phyloP scores from a whole-genome alignment of 1,140 invertebrate species.

The Bilobella aurantiaca region DNA sequence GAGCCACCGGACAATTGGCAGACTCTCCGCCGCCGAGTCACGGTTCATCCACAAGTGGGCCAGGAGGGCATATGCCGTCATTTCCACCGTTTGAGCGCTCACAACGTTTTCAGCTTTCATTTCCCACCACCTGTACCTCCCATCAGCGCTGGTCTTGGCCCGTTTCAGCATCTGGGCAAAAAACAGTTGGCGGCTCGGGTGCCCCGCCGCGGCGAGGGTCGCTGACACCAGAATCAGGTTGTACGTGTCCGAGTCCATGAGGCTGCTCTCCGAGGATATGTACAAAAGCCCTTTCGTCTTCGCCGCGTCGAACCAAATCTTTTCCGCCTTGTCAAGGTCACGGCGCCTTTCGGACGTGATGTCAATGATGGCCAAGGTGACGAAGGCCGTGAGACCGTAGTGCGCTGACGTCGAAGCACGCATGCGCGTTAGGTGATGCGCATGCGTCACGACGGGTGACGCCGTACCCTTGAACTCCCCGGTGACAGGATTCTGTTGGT shows the following conservation, averaged over 20 bases:
- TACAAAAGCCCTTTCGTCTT: neutral
- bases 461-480: neutral
- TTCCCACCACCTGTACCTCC: slow-evolving; percentile 40
- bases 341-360: neutral
- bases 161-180: neutral
- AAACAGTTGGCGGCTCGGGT: slow-evolving; percentile 38
- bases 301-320: neutral
- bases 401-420: slow-evolving; percentile 52
- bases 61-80: slow-evolving; percentile 70
- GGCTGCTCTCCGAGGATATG: slow-evolving; percentile 4
- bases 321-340: neutral
- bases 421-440: slow-evolving; percentile 16
- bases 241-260: slow-evolving; percentile 46
- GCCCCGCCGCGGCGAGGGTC: slow-evolving; percentile 45
- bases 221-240: slow-evolving; percentile 44
- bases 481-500: neutral
- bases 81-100: slow-evolving; percentile 60
- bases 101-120: slow-evolving; percentile 36
- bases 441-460: neutral
- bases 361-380: slow-evolving; percentile 6
- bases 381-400: slow-evolving; percentile 5
- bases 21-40: slow-evolving; percentile 49
- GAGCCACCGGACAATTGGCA: slow-evolving; percentile 76
- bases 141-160: slow-evolving; percentile 16
- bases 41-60: slow-evolving; percentile 52